These are phyloP conservation scores for Venturia canescens DNA, from an alignment of 1,140 invertebrate genomes.

Conservation along the genomic window DNA sequence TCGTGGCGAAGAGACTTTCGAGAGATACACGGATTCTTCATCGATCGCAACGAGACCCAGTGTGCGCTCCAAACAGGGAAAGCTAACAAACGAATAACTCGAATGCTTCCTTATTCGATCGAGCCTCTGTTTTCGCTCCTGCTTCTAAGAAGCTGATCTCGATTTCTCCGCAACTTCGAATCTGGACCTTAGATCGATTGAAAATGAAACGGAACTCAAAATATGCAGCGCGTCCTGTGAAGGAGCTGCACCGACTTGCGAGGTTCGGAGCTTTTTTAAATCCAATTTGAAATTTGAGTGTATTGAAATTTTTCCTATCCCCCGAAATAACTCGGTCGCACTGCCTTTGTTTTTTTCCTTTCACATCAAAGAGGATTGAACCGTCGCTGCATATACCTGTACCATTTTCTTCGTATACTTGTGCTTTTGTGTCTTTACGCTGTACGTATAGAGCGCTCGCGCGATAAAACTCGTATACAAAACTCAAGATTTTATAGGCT, in stretches of 20 bases:
- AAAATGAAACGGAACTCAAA: no score
- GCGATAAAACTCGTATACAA: conserved; percentile 62
- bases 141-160: background rate
- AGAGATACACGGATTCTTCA: conserved; percentile 22
- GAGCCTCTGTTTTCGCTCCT: background rate
- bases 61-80: background rate
- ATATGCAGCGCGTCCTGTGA: no score
- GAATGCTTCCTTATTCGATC: background rate
- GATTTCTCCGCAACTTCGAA: no score
- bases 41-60: conserved; percentile 3
- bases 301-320: no score
- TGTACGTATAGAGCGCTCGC: conserved; percentile 27
- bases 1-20: conserved; percentile 8
- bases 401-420: background rate
- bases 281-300: background rate
- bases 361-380: background rate
- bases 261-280: background rate
- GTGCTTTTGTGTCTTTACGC: conserved; percentile 40
- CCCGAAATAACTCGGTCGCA: no score
- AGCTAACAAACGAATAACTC: background rate
- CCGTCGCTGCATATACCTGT: no score
- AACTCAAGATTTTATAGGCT: conserved; percentile 71
- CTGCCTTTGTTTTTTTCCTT: no score
- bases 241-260: no score
- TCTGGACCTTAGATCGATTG: no score